Base-by-base conservation (phyloP, 2,888 invertebrate genomes). In the Stenolophus ochropezus region DNA sequence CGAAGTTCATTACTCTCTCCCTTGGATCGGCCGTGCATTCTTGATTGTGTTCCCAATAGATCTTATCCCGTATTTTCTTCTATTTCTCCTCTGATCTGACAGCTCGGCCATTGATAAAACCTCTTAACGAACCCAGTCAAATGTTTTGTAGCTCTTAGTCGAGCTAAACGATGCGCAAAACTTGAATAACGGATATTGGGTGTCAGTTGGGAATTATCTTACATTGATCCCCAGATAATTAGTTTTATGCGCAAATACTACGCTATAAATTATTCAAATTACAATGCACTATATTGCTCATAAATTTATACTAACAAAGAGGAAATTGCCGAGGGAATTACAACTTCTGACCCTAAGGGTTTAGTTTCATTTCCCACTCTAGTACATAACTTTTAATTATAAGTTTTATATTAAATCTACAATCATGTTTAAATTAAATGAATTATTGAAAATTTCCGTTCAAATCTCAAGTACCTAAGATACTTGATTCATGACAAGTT, bases 51-150 rank as follows among this genome's bases (percentile, higher is more conserved):
- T 74, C 74, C 27, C 74, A 18, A 74, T 74, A 74, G 74, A 74
- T 74, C 74, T 74, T 74, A 74, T 74, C 74, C 74, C 23, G 51
- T 76, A 76, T 76, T 76, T 76, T 76, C 76, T 76, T 76, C 76
- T 76, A 76, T 76, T 76, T 76, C 76, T 76, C 27, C 56, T 76
- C 27, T 42, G 20, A 76, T 76, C 58, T 76, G 76, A 76, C 76
- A 76, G 58, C 18, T 11, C 25, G 14, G 58, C 58, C 76, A 76
- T 76, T 76, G 76, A 76, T 76, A 76, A 76, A 76, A 76, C 27
- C 76, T 76, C 76, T 56, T 76, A 76, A 76, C 76, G 76, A 76
- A 76, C 65, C 51, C 65, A 69, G 65, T 69, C 65, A 69, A 69
- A 69, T 69, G 65, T 69, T 69, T 69, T 69, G 65, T 69, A 69